Evolutionary conservation across 2,888 invertebrate species (phyloP).

Genomic region (Drosophila pegasa): DNA sequence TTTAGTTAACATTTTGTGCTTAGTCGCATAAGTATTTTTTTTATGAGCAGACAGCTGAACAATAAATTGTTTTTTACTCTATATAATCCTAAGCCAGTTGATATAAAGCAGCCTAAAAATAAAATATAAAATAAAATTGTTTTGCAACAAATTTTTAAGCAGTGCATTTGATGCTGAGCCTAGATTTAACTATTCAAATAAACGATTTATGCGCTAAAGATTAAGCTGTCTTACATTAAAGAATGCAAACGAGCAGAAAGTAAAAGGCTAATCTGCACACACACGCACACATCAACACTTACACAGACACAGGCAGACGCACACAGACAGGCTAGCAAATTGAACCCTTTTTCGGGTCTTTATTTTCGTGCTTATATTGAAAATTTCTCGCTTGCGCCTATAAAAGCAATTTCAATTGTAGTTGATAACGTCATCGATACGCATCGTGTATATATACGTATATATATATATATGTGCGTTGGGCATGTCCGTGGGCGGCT

Average conservation of each 20-base stretch:
- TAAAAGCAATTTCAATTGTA: slow-evolving; percentile 52
- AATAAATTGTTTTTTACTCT: too few species aligned
- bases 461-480: background rate
- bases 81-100: too few species aligned
- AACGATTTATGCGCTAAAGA: slow-evolving; percentile 3
- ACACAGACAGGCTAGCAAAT: background rate
- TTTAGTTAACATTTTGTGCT: too few species aligned
- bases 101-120: too few species aligned
- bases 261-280: slow-evolving; percentile 1
- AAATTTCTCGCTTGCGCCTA: slow-evolving; percentile 23
- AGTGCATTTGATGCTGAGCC: background rate
- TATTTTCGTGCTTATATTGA: slow-evolving; percentile 33
- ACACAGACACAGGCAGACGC: background rate
- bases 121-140: too few species aligned
- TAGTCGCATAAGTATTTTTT: too few species aligned
- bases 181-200: background rate
- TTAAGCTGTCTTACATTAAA: slow-evolving; percentile 3
- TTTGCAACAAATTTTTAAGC: background rate
- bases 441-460: slow-evolving; percentile 13
- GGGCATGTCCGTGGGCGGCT: slow-evolving; percentile 15
- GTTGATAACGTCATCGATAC: slow-evolving; percentile 61
- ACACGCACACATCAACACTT: background rate
- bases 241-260: slow-evolving; percentile 6
- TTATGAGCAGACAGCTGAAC: too few species aligned
- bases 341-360: slow-evolving; percentile 5